Evolutionary conservation across 2,888 invertebrate genomes (phyloP), one percentile per base, ranked within the genome.

Genomic region (Drosophila helvetica): DNA sequence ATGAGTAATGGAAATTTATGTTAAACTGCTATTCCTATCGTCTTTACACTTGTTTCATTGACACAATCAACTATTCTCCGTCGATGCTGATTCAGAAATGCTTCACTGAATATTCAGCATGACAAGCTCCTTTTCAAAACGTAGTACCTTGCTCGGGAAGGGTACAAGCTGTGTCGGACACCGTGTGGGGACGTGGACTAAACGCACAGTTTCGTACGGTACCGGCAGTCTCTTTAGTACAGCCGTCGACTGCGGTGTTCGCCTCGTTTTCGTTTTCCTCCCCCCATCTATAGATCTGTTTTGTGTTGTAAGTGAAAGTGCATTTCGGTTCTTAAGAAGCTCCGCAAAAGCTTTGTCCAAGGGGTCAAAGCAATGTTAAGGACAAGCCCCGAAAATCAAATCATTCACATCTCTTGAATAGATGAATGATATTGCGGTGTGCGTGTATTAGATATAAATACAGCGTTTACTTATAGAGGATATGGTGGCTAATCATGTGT

Each of bases 221-320:
- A 25, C 48, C 51, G 25, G 33, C 67, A 83, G 83, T 83, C 80
- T 82, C 69, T 82, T 74, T 33, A 59, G 75, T 70, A 59, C 85
- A 73, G 72, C 78, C 80, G 62, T 74, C 74, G 79, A 75, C 55
- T 60, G 76, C 67, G 85, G 83, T 79, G 75, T 75, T 64, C 59
- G 46, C 46, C 15, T 25, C 52, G 19, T 47, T 30, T 72, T 67
- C 56, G 54, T 48, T 45, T 54, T 63, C 51, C 15, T 68, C 51
- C 15, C 18, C 50, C 46, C 22, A 43, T 55, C 48, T 42, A 18
- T 56, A 46, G 18, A 67, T 74, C 59, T 74, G 64, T 78, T 79
- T 66, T 75, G 71, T 79, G 80, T 82, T 70, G 83, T 83, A 83
- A 83, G 83, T 85, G 82, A 82, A 79, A 83, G 77, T 82, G 50